Evolutionary conservation across 2,113 vertebrate species (phyloP).

Genomic region (Chlorodrepanis virens): DNA sequence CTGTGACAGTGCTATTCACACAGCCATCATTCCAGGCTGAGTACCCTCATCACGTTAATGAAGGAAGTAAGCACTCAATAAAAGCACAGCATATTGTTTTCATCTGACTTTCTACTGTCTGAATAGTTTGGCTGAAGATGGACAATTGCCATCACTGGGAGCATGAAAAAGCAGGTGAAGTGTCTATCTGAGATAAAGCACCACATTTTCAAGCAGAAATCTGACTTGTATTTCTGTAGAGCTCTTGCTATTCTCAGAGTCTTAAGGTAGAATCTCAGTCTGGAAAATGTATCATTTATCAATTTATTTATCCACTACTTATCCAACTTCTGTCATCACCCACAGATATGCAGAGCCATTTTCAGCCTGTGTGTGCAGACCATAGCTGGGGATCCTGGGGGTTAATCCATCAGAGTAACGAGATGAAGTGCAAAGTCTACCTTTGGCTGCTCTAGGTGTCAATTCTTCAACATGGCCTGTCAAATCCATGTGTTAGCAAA

Average conservation of each 20-base stretch:
- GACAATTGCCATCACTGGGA: neutral
- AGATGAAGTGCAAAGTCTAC: neutral
- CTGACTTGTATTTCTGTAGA: neutral
- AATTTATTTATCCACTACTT: neutral
- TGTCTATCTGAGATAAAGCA: neutral
- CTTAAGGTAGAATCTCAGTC: neutral
- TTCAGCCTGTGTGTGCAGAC: neutral
- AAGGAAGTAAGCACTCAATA: slow-evolving; percentile 45
- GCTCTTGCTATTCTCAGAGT: neutral
- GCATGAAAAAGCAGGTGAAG: neutral
- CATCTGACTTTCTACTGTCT: slow-evolving; percentile 1
- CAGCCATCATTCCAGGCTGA: neutral
- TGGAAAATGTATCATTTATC: neutral
- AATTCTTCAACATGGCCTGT: neutral
- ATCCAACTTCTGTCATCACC: neutral
- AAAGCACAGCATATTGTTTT: neutral
- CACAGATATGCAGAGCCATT: neutral
- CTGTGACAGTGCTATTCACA: neutral
- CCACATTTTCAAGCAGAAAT: neutral
- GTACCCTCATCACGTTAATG: slow-evolving; percentile 40
- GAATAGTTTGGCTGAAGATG: neutral
- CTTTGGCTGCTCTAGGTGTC: neutral
- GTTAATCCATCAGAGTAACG: neutral
- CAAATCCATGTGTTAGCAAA: neutral
- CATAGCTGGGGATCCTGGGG: neutral